Percentiles rank a stretch among this genome's conserved stretches.
These are phyloP conservation scores for Melipona beecheii DNA, from an alignment of 2,888 invertebrate genomes.

Conservation along the genomic window DNA sequence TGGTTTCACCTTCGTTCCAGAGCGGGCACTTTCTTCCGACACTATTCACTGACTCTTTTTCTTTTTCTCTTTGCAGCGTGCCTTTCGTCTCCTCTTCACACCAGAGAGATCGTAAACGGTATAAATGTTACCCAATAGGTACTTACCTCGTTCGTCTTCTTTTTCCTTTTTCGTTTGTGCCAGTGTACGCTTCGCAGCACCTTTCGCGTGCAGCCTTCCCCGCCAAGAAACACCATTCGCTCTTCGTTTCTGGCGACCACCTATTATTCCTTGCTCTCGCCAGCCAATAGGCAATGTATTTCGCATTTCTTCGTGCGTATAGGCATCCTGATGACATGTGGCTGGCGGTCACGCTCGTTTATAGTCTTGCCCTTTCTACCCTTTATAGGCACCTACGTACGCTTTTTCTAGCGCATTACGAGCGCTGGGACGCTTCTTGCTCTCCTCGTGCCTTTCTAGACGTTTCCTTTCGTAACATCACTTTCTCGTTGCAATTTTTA, in stretches of 20 bases:
- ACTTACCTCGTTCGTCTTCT: conserved; percentile 48
- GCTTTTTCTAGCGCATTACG: conserved; percentile 6
- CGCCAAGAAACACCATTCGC: conserved; percentile 27
- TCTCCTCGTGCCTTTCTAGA: not conserved
- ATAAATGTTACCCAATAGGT: conserved; percentile 61
- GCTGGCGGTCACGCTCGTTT: conserved; percentile 64
- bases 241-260: conserved; percentile 48
- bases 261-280: conserved; percentile 55
- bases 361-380: conserved; percentile 21
- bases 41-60: not conserved
- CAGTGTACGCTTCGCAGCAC: conserved; percentile 32
- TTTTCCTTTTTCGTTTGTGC: conserved; percentile 21
- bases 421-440: not conserved
- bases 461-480: not conserved
- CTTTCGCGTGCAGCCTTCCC: conserved; percentile 46
- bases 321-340: conserved; percentile 73
- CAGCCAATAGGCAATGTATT: conserved; percentile 36
- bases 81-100: conserved; percentile 39
- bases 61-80: conserved; percentile 11
- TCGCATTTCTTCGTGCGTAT: conserved; percentile 34
- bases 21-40: conserved; percentile 1
- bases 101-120: conserved; percentile 68
- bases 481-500: not conserved
- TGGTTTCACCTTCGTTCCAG: conserved; percentile 56
- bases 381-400: not conserved